These are phyloP conservation scores for Cerastis rubricosa DNA, from an alignment of 2,888 invertebrate genomes.

Conservation along the genomic window DNA sequence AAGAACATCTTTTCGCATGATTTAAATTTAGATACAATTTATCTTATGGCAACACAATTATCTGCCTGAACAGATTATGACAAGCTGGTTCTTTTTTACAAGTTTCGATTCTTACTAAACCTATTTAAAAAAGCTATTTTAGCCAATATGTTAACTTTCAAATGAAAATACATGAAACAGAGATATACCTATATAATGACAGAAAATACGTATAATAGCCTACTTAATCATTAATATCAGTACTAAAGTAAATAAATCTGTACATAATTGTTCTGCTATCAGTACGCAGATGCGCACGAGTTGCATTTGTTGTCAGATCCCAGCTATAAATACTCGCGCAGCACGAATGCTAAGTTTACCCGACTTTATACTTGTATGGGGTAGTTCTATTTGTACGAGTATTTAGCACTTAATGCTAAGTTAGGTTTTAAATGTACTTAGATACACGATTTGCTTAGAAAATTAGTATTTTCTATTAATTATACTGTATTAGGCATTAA, in stretches of 20 bases:
- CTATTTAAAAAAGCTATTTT: too few relatives aligned
- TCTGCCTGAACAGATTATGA: too few relatives aligned
- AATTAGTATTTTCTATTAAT: neutral
- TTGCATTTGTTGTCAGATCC: conserved; percentile 76
- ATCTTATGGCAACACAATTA: too few relatives aligned
- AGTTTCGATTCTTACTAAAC: too few relatives aligned
- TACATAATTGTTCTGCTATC: conserved; percentile 65
- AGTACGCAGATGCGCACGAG: conserved; percentile 71
- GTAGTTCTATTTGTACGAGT: conserved; percentile 23
- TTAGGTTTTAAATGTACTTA: neutral
- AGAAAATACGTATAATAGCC: neutral
- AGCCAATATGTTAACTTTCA: neutral
- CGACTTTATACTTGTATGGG: conserved; percentile 31
- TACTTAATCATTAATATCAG: neutral
- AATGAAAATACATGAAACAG: neutral
- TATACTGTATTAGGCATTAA: neutral
- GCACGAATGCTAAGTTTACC: conserved; percentile 66
- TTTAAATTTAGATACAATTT: neutral
- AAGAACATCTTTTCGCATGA: neutral
- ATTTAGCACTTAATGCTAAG: neutral
- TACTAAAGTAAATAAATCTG: neutral
- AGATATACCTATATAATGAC: neutral
- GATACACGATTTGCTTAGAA: neutral
- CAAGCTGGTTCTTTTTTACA: too few relatives aligned
- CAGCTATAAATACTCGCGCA: conserved; percentile 75